Base-by-base conservation (phyloP, 2,113 vertebrate species). In the Onychostoma macrolepis region DNA sequence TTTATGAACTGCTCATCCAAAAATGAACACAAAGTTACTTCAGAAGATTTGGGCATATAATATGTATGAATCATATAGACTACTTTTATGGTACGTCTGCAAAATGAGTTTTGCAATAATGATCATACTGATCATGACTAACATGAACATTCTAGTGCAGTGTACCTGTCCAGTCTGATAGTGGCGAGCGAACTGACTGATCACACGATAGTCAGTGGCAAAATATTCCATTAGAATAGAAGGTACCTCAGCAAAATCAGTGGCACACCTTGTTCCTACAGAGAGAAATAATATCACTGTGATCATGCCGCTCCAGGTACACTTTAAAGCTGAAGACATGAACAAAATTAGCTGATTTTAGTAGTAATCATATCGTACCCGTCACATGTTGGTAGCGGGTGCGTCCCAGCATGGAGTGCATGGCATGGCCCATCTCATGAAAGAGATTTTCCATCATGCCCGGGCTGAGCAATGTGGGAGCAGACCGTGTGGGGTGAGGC, bases 401-500 rank as follows among this genome's bases (percentile, higher is more conserved):
- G 85, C 98, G 95, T 61, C 97, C 98, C 80, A 99, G 93, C 98
- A 99, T 99, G 2, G 98, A 99, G 92, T 99, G 98, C 97, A 99
- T 98, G 88, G 98, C 98, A 45, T 99, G 98, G 0, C 98, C 98
- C 98, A 99, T 99, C 92, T 99, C 98, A 19, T 99, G 98, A 93
- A 99, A 99, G 26, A 99, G 97, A 90, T 99, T 99, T 88, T 99
- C 98, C 97, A 99, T 97, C 98, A 99, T 99, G 10, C 96, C 96
- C 0, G 98, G 98, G 11, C 96, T 97, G 8, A 99, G 93, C 6
- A 99, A 93, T 0, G 96, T 96, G 65, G 98, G 97, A 19, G 93
- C 87, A 1, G 89, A 90, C 81, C 92, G 95, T 21, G 95, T 93
- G 28, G 97, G 95, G 3, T 91, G 94, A 6, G 98, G 97, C 36